Percentiles rank a stretch among this genome's conserved stretches.
Conservation (phyloP, 2,797 vertebrate genomes). For the Chelon auratus region DNA sequence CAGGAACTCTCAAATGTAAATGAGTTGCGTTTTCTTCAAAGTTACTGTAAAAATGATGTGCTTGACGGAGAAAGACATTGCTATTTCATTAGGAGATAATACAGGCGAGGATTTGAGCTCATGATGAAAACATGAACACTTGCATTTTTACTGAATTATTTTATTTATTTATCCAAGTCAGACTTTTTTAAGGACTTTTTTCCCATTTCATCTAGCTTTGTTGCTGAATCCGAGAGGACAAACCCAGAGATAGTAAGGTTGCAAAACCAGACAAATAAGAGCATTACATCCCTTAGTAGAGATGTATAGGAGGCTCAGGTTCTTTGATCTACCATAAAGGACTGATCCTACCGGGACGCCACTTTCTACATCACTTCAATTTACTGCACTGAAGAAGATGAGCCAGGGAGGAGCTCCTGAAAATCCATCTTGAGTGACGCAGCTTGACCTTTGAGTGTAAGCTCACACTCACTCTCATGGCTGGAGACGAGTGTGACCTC, state of each 20-base stretch:
- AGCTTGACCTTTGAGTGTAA: background rate
- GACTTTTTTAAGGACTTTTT: too few species aligned
- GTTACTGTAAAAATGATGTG: slow-evolving; percentile 16
- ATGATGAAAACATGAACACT: background rate
- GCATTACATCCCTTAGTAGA: too few species aligned
- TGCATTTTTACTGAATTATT: too few species aligned
- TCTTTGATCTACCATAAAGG: background rate
- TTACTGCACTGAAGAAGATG: background rate
- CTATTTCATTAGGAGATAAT: slow-evolving; percentile 4
- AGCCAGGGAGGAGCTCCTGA: background rate
- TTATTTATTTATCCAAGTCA: too few species aligned
- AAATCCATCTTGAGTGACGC: background rate
- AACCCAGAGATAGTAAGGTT: background rate
- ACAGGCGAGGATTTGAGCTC: background rate
- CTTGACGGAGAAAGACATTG: background rate
- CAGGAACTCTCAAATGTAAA: slow-evolving; percentile 40
- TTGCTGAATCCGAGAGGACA: background rate
- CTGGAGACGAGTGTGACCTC: slow-evolving; percentile 1
- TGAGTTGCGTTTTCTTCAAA: slow-evolving; percentile 40
- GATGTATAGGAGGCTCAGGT: too few species aligned
- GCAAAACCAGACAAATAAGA: background rate
- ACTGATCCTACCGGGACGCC: background rate
- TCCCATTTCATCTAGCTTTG: background rate
- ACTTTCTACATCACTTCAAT: background rate
- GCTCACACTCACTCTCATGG: background rate